Evolutionary conservation across 2,888 invertebrate species (phyloP).

Genomic region (Stratiomys singularior): DNA sequence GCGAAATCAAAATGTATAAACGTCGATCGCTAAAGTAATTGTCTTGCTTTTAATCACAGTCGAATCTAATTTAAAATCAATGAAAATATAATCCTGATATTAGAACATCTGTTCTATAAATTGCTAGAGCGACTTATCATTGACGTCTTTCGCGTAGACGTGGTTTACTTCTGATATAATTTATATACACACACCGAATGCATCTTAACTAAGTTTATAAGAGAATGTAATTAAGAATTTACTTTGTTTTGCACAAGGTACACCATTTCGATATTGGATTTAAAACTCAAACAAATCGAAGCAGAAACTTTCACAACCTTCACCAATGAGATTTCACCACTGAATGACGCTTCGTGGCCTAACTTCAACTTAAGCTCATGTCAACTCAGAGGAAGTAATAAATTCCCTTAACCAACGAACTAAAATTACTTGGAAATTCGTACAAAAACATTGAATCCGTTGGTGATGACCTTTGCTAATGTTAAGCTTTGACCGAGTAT

Average conservation of each 20-base stretch:
- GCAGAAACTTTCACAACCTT: background rate
- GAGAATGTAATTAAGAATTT: constrained; percentile 15
- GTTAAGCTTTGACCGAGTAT: too few relatives aligned
- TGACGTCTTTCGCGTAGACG: too few relatives aligned
- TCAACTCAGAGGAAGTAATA: background rate
- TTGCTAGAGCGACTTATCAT: too few relatives aligned
- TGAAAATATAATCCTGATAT: background rate
- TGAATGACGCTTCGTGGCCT: constrained; percentile 18
- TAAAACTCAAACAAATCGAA: background rate
- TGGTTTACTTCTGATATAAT: too few relatives aligned
- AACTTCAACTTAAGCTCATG: background rate
- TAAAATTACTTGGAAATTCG: too few relatives aligned
- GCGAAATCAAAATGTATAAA: too few relatives aligned
- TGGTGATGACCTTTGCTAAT: too few relatives aligned
- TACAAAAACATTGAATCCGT: too few relatives aligned
- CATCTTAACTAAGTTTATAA: background rate
- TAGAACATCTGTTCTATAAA: constrained; percentile 6
- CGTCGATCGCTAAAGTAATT: too few relatives aligned
- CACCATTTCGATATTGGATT: constrained; percentile 39
- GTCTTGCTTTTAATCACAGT: too few relatives aligned
- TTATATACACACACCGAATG: background rate
- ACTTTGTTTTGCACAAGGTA: constrained; percentile 48
- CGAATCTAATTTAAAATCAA: too few relatives aligned
- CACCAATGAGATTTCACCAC: background rate
- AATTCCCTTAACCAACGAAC: too few relatives aligned